phyloP scores from a whole-genome alignment of 2,113 vertebrate genomes.

The Takifugu flavidus region DNA sequence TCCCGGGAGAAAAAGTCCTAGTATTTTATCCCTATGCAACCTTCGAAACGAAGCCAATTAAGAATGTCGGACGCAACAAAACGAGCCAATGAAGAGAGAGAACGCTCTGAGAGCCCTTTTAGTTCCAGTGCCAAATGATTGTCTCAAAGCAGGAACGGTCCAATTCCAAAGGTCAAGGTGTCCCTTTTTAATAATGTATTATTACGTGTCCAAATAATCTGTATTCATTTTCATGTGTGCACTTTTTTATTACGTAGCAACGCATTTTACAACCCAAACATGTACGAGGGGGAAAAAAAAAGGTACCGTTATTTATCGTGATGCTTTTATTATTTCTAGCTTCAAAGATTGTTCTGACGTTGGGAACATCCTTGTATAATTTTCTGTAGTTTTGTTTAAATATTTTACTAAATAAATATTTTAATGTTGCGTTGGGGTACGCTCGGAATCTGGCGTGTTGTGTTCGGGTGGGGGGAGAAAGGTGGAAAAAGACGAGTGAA shows the following conservation, averaged over 20 bases:
- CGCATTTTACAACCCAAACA: constrained; percentile 76
- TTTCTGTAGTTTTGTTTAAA: constrained; percentile 79
- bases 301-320: constrained; percentile 76
- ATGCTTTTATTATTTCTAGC: constrained; percentile 67
- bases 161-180: constrained; percentile 60
- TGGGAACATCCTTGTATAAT: constrained; percentile 74
- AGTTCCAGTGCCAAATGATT: constrained; percentile 56
- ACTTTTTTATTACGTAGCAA: constrained; percentile 75
- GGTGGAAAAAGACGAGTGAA: not conserved
- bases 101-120: constrained; percentile 18
- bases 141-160: constrained; percentile 32
- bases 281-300: constrained; percentile 55
- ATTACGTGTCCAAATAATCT: constrained; percentile 63
- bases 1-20: constrained; percentile 7
- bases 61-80: constrained; percentile 12
- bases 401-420: constrained; percentile 87
- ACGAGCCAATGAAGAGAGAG: constrained; percentile 7
- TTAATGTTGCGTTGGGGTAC: constrained; percentile 64
- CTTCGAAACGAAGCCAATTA: not conserved
- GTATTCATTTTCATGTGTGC: constrained; percentile 73
- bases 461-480: not conserved
- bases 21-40: constrained; percentile 15
- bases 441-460: not conserved
- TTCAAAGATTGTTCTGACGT: constrained; percentile 67
- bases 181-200: constrained; percentile 56